Percentiles rank a stretch among this genome's conserved stretches.
Evolutionary conservation across 2,113 vertebrate species (phyloP).

Genomic region (Tilapia sparmanii): DNA sequence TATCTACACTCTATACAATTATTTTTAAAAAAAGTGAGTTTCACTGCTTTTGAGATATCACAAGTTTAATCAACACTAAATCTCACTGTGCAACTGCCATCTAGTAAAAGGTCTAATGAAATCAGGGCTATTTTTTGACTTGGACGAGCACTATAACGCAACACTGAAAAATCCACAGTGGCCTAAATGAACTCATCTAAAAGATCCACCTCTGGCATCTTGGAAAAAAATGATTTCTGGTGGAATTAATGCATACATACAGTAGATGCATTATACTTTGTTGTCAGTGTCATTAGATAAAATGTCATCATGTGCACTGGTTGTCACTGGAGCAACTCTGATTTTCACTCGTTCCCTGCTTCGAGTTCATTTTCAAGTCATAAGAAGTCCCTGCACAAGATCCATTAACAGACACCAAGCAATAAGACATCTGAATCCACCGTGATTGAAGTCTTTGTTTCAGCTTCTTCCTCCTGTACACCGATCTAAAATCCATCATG

Average conservation of each 20-base stretch:
- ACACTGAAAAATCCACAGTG: background rate
- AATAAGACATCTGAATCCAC: slow-evolving; percentile 39
- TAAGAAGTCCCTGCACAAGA: background rate
- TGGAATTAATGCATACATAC: background rate
- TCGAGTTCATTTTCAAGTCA: background rate
- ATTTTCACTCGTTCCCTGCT: background rate
- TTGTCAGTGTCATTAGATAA: background rate
- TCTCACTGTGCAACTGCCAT: slow-evolving; percentile 21
- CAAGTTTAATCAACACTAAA: background rate
- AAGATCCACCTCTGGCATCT: background rate
- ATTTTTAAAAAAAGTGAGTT: background rate
- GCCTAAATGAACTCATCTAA: background rate
- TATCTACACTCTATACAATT: slow-evolving; percentile 18
- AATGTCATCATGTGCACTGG: background rate
- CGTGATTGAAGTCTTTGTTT: slow-evolving; percentile 6
- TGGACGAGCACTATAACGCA: background rate
- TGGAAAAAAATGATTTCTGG: background rate
- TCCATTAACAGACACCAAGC: slow-evolving; percentile 9
- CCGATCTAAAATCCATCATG: background rate
- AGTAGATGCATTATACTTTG: background rate
- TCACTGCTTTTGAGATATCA: background rate
- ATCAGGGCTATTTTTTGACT: background rate
- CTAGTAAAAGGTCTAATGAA: slow-evolving; percentile 1
- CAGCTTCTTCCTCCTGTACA: slow-evolving; percentile 1
- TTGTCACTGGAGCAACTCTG: background rate